Conservation (phyloP, 2,797 vertebrate species). For the Pteropus rufus region DNA sequence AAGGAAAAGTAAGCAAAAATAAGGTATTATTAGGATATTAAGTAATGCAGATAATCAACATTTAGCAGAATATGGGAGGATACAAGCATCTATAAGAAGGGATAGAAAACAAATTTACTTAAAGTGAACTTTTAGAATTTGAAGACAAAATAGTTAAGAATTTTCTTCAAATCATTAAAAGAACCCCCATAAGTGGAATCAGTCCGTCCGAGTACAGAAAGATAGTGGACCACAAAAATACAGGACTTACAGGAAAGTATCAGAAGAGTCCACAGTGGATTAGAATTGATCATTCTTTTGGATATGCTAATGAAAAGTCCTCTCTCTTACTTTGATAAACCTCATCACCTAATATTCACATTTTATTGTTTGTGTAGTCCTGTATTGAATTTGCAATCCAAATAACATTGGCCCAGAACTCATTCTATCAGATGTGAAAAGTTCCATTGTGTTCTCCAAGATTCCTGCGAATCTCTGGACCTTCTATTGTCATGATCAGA, state of each 20-base stretch:
- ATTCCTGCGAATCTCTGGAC: background rate
- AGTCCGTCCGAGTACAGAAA: background rate
- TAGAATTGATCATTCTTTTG: background rate
- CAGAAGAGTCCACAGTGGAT: background rate
- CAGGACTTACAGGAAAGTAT: background rate
- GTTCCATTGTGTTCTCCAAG: background rate
- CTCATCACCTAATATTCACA: background rate
- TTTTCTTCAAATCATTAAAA: background rate
- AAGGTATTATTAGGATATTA: background rate
- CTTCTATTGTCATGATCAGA: background rate
- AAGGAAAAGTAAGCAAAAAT: background rate
- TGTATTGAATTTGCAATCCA: background rate
- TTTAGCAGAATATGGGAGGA: background rate
- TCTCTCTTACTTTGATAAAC: background rate
- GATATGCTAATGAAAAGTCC: background rate
- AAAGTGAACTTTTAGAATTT: background rate
- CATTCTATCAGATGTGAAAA: background rate
- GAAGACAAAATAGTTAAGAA: constrained; percentile 1
- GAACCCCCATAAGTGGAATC: background rate
- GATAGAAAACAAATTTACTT: background rate
- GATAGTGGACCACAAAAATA: background rate
- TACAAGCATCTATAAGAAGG: background rate
- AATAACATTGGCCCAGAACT: background rate
- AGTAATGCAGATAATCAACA: background rate
- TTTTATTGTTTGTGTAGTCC: background rate